A percentile compares a stretch with the other conserved stretches of the same genome.
These are phyloP conservation scores for Chorisops tibialis DNA, from an alignment of 2,888 invertebrate species.

Conservation along the genomic window DNA sequence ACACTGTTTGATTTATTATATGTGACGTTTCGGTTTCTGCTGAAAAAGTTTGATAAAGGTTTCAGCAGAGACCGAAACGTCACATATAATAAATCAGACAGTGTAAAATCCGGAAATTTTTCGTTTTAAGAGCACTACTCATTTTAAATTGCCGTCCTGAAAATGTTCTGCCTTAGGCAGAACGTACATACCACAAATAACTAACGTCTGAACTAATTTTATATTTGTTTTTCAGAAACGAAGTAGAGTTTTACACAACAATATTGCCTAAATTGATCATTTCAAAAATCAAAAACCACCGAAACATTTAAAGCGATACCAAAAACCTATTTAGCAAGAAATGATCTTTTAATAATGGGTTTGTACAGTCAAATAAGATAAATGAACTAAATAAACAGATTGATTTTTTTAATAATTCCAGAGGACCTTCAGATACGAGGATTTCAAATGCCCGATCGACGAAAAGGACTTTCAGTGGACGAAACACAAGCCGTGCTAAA, in stretches of 20 bases:
- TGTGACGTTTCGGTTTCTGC: too few species aligned
- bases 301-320: slow-evolving; percentile 59
- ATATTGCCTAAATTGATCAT: slow-evolving; percentile 65
- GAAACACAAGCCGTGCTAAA: slow-evolving; percentile 61
- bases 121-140: too few species aligned
- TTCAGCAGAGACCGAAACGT: too few species aligned
- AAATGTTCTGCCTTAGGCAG: too few species aligned
- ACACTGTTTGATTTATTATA: too few species aligned
- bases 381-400: too few species aligned
- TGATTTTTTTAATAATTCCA: slow-evolving; percentile 14
- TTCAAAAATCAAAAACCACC: slow-evolving; percentile 54
- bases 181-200: too few species aligned
- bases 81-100: too few species aligned
- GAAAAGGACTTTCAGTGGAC: slow-evolving; percentile 58
- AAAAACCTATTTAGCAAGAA: slow-evolving; percentile 59
- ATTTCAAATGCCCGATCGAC: slow-evolving; percentile 64
- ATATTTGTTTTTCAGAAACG: slow-evolving; percentile 53
- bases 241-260: slow-evolving; percentile 68
- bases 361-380: slow-evolving; percentile 13
- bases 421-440: slow-evolving; percentile 62
- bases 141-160: too few species aligned
- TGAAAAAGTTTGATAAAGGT: too few species aligned
- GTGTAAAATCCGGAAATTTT: too few species aligned
- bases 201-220: too few species aligned
- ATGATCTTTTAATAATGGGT: slow-evolving; percentile 57